Conservation (phyloP, 2,797 vertebrate genomes). For the Phalanger gymnotis region DNA sequence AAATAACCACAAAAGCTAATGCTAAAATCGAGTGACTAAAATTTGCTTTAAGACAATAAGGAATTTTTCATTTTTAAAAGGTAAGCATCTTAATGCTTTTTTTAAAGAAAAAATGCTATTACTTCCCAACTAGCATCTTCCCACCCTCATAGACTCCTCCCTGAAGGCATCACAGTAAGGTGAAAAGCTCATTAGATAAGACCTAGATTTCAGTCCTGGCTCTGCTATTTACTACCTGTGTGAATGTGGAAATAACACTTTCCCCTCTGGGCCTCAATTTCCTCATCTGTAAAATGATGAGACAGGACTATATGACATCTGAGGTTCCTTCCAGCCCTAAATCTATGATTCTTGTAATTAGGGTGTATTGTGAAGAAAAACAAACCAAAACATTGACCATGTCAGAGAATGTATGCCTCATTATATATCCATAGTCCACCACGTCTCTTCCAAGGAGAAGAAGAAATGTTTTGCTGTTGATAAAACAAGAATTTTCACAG, state of each 20-base stretch:
- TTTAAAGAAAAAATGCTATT: background rate
- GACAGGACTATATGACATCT: background rate
- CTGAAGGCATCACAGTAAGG: background rate
- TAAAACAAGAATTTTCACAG: background rate
- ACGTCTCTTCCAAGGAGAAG: background rate
- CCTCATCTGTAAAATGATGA: background rate
- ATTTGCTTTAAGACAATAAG: background rate
- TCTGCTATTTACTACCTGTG: background rate
- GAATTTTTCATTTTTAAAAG: background rate
- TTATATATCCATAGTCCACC: background rate
- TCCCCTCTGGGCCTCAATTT: background rate
- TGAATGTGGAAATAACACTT: background rate
- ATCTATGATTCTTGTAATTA: background rate
- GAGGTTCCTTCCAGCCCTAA: background rate
- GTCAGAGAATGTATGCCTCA: background rate
- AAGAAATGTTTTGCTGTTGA: constrained; percentile 16
- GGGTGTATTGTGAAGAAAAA: background rate
- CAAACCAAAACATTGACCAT: background rate
- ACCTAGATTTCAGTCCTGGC: background rate
- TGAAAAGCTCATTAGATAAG: background rate
- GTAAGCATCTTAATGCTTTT: background rate
- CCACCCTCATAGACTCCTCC: background rate
- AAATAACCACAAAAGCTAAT: constrained; percentile 29
- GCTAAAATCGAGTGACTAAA: constrained; percentile 36
- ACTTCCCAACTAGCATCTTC: background rate